A percentile compares a stretch with the other conserved stretches of the same genome.
Evolutionary conservation across 2,888 invertebrate species (phyloP).

Genomic region (Andricus curvator): DNA sequence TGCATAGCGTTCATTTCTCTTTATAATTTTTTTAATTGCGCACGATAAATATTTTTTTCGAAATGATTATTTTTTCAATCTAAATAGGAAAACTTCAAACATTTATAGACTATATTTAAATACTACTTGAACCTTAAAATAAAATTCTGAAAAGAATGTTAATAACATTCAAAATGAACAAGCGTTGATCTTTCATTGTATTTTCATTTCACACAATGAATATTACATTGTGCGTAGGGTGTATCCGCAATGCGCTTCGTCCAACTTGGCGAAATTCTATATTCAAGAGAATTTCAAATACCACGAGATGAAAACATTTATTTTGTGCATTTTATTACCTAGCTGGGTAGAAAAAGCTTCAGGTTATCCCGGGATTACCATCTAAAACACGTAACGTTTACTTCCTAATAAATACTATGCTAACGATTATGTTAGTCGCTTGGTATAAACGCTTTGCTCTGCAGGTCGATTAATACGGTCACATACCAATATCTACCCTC

Average conservation of each 20-base stretch:
- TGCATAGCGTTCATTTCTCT: too few species aligned
- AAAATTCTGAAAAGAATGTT: too few species aligned
- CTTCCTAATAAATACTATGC: not conserved
- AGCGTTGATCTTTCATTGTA: not conserved
- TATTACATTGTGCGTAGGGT: not conserved
- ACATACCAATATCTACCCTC: not conserved
- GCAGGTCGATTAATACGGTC: not conserved
- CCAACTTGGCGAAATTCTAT: not conserved
- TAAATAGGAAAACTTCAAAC: too few species aligned
- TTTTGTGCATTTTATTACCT: not conserved
- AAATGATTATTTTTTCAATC: too few species aligned
- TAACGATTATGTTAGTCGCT: not conserved
- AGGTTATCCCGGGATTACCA: not conserved
- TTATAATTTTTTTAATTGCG: too few species aligned
- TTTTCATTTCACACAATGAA: not conserved
- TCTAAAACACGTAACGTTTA: not conserved
- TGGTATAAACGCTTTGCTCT: not conserved
- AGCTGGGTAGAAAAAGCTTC: not conserved
- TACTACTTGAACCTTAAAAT: too few species aligned
- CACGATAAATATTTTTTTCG: too few species aligned
- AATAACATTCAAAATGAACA: not conserved
- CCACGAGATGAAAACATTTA: not conserved
- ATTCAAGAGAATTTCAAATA: slow-evolving; percentile 13
- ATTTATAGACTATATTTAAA: too few species aligned
- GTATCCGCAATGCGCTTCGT: not conserved